Evolutionary conservation across 2,888 invertebrate genomes (phyloP).

Genomic region (Athalia cordata): DNA sequence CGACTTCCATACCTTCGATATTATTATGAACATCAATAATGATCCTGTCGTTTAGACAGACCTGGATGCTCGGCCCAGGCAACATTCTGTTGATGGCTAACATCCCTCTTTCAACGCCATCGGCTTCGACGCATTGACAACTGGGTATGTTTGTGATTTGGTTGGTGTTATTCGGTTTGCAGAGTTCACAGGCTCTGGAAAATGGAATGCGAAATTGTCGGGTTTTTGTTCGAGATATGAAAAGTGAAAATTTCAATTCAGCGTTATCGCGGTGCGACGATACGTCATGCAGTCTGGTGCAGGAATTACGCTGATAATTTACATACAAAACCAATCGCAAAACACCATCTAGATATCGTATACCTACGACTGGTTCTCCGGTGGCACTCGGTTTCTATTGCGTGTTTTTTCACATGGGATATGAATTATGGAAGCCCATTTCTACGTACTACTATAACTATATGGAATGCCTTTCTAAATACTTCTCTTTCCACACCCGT

Average conservation of each 20-base stretch:
- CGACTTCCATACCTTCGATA: conserved; percentile 26
- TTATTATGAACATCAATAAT: conserved; percentile 40
- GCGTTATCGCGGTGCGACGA: too few species aligned
- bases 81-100: conserved; percentile 56
- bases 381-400: background rate
- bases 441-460: background rate
- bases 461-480: conserved; percentile 27
- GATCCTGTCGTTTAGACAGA: conserved; percentile 36
- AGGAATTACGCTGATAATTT: too few species aligned
- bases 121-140: conserved; percentile 57
- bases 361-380: background rate
- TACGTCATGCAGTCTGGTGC: too few species aligned
- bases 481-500: too few species aligned
- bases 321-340: too few species aligned
- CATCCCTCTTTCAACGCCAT: conserved; percentile 54
- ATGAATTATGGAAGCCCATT: conserved; percentile 17
- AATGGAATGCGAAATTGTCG: background rate
- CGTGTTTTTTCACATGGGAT: background rate
- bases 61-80: conserved; percentile 55
- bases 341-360: too few species aligned
- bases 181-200: conserved; percentile 55
- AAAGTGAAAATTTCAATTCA: background rate
- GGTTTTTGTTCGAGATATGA: background rate
- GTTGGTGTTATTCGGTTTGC: conserved; percentile 53
- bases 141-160: conserved; percentile 45